Base-by-base conservation (phyloP, 2,888 invertebrate species). In the Nomada lathburiana region DNA sequence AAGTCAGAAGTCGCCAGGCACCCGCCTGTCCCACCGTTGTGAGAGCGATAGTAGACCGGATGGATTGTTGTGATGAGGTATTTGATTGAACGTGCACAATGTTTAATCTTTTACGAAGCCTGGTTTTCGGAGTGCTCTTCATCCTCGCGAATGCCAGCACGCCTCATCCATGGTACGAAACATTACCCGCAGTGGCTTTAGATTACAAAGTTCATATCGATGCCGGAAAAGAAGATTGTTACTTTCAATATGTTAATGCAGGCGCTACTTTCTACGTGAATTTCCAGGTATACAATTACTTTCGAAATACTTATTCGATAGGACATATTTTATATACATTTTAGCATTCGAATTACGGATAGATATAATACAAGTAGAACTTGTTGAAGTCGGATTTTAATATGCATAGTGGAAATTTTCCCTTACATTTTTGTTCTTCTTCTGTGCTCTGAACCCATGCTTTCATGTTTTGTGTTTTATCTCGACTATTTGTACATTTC, bases 131-230 rank as follows among this genome's bases (percentile, higher is more conserved):
- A 26, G 75, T 77, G 62, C n/a, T 88, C 10, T 13, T 85, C 18
- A 55, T 73, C 44, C 57, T 81, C 53, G 76, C 68, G 50, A 72
- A 67, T 2, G 57, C 80, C 20, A 65, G 16, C 53, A 18, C 47
- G 26, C 18, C 75, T 26, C 44, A 52, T 9, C 47, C 72, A 7
- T 79, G 83, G 73, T 97, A 97, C 93, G 98, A 98, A 94, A 96
- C 96, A 88, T 94, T 97, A 76, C 98, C 98, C 16, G 98, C 98
- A 13, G 98, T 98, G 50, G 98, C 98, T 2, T 98, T 98, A 97
- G 98, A 98, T 93, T 99, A 99, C 93, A 98, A 98, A 94, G 97
- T 99, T 52, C 97, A 98, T 94, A 96, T 99, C 83, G 98, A 98
- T 91, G 97, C 98, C n/a, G 98, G 98, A 76, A 97, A 96, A 93